Evolutionary conservation across 1,140 invertebrate species (phyloP).

Genomic region (Aphis gossypii): DNA sequence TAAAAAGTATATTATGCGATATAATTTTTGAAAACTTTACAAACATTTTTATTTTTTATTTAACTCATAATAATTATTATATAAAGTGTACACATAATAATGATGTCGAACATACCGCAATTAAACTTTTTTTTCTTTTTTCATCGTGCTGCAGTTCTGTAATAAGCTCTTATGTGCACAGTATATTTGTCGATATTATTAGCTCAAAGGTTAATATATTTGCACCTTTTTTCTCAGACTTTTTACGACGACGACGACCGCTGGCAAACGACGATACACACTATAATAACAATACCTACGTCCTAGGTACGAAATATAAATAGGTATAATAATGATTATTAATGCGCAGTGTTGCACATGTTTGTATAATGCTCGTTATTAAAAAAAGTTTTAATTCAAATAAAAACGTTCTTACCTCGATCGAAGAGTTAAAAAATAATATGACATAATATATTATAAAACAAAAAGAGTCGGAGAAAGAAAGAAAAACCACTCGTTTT

Average conservation of each 20-base stretch:
- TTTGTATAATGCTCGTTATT: not conserved
- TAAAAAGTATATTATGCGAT: not conserved
- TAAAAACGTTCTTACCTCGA: not conserved
- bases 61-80: not conserved
- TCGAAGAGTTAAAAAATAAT: not conserved
- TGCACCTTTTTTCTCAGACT: not conserved
- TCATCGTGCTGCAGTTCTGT: not conserved
- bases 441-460: not conserved
- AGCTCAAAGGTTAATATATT: conserved; percentile 10
- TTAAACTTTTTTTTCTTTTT: not conserved
- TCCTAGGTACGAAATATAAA: not conserved
- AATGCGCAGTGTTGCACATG: not conserved
- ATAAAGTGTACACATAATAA: not conserved
- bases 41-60: not conserved
- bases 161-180: not conserved
- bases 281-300: not conserved
- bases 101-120: not conserved
- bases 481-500: not conserved
- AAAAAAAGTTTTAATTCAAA: too few species aligned
- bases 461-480: not conserved
- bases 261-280: not conserved
- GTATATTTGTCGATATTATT: not conserved
- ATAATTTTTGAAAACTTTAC: not conserved
- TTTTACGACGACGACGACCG: not conserved
- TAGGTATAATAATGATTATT: not conserved